Evolutionary conservation across 37 sponge, comb jelly and placozoan species (phyloP).

Genomic region (Haliclona indistincta): DNA sequence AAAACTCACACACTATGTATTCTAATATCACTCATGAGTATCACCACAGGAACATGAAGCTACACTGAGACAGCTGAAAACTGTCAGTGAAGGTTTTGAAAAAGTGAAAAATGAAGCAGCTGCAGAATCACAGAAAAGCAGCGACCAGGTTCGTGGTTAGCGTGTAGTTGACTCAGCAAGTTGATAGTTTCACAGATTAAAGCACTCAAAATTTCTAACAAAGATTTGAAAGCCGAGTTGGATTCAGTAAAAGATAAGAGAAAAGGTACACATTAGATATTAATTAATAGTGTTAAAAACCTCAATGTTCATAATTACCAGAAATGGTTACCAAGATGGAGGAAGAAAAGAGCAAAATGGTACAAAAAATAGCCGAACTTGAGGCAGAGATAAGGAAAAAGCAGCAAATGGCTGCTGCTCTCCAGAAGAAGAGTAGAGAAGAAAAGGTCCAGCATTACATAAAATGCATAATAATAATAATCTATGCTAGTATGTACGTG

Average conservation of each 20-base stretch:
- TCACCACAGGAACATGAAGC: too few species aligned
- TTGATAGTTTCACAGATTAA: too few species aligned
- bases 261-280: not conserved
- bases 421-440: not conserved
- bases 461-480: slow-evolving; percentile 2
- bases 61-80: too few species aligned
- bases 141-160: too few species aligned
- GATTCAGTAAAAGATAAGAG: not conserved
- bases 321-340: not conserved
- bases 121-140: too few species aligned
- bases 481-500: not conserved
- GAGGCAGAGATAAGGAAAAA: not conserved
- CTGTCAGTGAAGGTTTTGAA: too few species aligned
- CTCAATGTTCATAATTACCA: not conserved
- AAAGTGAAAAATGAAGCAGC: too few species aligned
- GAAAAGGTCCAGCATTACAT: too few species aligned
- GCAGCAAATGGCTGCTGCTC: not conserved
- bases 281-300: not conserved
- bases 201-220: not conserved
- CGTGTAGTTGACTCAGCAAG: too few species aligned
- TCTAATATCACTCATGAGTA: too few species aligned
- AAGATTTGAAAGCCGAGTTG: not conserved
- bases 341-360: slow-evolving; percentile 1
- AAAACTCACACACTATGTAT: too few species aligned
- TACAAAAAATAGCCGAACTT: not conserved